Evolutionary conservation across 2,797 vertebrate species (phyloP).

Genomic region (Hylomyscus alleni): DNA sequence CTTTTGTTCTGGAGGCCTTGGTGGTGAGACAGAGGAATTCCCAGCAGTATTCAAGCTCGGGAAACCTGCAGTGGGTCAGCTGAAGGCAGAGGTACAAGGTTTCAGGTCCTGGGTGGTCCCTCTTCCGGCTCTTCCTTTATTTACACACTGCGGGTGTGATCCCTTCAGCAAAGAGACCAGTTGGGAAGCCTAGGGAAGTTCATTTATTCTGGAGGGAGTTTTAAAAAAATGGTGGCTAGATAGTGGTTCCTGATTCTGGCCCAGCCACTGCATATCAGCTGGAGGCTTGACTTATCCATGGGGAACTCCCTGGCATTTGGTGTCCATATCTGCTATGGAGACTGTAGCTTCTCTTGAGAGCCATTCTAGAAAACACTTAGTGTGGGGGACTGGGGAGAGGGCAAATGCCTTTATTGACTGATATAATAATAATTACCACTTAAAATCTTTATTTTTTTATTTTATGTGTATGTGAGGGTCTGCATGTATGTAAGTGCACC

Average conservation of each 20-base stretch:
- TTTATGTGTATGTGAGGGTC: background rate
- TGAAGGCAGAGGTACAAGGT: background rate
- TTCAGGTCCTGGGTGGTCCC: background rate
- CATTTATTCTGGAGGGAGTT: background rate
- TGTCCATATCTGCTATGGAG: slow-evolving; percentile 19
- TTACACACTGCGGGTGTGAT: background rate
- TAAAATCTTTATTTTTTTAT: background rate
- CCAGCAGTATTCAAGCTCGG: slow-evolving; percentile 22
- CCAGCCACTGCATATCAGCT: background rate
- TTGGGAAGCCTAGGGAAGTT: background rate
- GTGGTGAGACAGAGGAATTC: slow-evolving; percentile 73
- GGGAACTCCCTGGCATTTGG: background rate
- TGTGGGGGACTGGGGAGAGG: background rate
- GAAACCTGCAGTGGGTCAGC: background rate
- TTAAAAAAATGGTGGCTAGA: background rate
- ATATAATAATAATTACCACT: background rate
- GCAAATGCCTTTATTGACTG: background rate
- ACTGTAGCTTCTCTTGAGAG: background rate
- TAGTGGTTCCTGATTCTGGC: background rate
- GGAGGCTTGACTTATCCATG: background rate
- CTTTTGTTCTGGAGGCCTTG: slow-evolving; percentile 79
- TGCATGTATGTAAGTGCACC: background rate
- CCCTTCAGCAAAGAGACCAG: background rate
- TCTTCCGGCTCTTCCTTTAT: background rate
- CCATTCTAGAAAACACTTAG: background rate